Evolutionary conservation across 2,113 vertebrate genomes (phyloP), one percentile per base, ranked within the genome.

Genomic region (Oreotrochilus melanogaster): DNA sequence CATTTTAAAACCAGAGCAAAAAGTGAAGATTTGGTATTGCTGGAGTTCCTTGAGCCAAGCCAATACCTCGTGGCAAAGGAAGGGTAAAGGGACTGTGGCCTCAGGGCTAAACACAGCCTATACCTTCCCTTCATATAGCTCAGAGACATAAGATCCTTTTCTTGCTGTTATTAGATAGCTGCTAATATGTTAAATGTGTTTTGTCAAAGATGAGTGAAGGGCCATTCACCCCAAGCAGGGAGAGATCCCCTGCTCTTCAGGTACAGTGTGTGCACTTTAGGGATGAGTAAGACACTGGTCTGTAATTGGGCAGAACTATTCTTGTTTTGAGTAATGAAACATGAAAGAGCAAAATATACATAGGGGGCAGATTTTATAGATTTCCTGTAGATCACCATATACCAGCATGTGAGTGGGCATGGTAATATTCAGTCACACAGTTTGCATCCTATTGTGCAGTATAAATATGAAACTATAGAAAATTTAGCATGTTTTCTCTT

Each of bases 401-500:
- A 83, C 33, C 39, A 78, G 9, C 6, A n/a, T 66, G 28, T 43
- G 16, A 47, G 28, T 47, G 22, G 79, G 43, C 39, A 33, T 78
- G 22, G 39, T 67, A 65, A 75, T 30, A 76, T 60, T n/a, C 47
- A 83, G 37, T 75, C 24, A 43, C 25, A 39, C 7, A n/a, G n/a
- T 74, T 35, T 91, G 45, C 35, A 90, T 47, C 39, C 19, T 66
- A 35, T 33, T 65, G 43, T n/a, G 13, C 28, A 48, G 37, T 53
- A 48, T 67, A 80, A 95, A 85, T 50, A 89, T 45, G 58, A 92
- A 92, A 18, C 23, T 79, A n/a, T 14, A 66, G 42, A 47, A 93
- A 86, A 80, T 64, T 47, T 54, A 66, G 79, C 47, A 33, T 86
- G 88, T 86, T 92, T 94, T 65, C 37, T 75, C 25, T 85, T 93